Percentiles rank a stretch among this genome's conserved stretches.
These are phyloP conservation scores for Serilophus lunatus DNA, from an alignment of 2,113 vertebrate species.

Conservation along the genomic window DNA sequence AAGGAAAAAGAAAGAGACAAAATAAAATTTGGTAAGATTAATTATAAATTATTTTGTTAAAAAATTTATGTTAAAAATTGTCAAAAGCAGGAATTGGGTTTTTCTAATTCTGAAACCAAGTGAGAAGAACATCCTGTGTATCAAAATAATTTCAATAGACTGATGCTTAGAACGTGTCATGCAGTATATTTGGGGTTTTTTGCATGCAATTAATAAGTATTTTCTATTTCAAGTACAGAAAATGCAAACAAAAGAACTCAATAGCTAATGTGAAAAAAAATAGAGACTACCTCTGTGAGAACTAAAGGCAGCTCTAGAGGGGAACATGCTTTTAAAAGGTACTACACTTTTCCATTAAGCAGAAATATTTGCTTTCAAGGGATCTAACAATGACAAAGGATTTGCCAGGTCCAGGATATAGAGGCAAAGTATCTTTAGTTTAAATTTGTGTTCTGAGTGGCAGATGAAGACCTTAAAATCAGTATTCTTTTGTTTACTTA, in stretches of 20 bases:
- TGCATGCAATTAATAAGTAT: neutral
- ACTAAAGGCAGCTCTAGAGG: neutral
- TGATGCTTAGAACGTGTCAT: neutral
- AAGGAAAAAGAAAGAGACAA: conserved; percentile 19
- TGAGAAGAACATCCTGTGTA: neutral
- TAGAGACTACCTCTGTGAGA: neutral
- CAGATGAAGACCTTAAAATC: neutral
- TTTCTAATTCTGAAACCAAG: neutral
- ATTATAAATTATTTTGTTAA: neutral
- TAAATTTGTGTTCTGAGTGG: neutral
- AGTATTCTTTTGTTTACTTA: neutral
- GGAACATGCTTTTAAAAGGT: neutral
- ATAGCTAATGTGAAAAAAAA: neutral
- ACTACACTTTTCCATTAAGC: neutral
- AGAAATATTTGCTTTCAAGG: neutral
- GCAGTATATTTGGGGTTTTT: neutral
- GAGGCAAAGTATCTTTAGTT: neutral
- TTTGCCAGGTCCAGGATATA: neutral
- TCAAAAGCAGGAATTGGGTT: neutral
- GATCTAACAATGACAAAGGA: neutral
- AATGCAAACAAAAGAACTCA: neutral
- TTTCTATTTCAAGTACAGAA: neutral
- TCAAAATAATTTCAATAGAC: neutral
- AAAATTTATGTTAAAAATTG: neutral
- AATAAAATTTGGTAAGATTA: neutral